These are phyloP conservation scores for Drosophila meridiana DNA, from an alignment of 2,888 invertebrate genomes.

Conservation along the genomic window DNA sequence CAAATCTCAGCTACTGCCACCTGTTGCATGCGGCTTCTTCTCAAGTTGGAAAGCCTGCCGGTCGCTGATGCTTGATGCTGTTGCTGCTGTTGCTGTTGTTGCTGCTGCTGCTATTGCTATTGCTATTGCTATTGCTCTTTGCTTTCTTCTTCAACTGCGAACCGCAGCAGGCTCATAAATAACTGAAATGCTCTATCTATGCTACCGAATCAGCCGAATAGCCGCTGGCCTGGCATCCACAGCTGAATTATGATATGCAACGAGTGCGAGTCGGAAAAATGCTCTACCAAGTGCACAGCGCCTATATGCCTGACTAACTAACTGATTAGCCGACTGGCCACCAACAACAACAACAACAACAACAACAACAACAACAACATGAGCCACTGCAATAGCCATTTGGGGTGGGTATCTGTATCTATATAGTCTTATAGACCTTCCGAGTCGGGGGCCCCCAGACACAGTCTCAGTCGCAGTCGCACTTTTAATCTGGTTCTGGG, in stretches of 20 bases:
- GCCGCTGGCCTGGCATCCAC: constrained; percentile 30
- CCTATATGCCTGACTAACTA: constrained; percentile 41
- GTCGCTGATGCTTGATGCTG: constrained; percentile 11
- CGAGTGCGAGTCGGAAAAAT: constrained; percentile 17
- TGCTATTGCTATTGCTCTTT: constrained; percentile 21
- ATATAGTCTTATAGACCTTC: constrained; percentile 9
- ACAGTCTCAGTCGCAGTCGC: constrained; percentile 44
- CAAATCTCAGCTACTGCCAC: constrained; percentile 44
- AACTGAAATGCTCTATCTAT: constrained; percentile 58
- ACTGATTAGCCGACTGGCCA: constrained; percentile 47
- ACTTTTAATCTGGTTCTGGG: constrained; percentile 76
- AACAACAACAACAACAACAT: background rate
- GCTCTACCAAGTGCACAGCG: constrained; percentile 11
- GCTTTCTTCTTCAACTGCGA: constrained; percentile 26
- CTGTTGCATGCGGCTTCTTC: constrained; percentile 48
- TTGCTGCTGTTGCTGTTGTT: constrained; percentile 7
- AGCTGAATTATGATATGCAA: constrained; percentile 47
- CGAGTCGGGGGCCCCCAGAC: constrained; percentile 19
- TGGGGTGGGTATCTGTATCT: constrained; percentile 2
- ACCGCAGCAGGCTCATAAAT: constrained; percentile 53
- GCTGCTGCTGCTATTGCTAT: background rate
- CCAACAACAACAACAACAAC: background rate
- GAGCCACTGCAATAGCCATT: constrained; percentile 10
- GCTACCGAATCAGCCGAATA: constrained; percentile 55
- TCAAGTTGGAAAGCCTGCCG: constrained; percentile 47